Base-by-base conservation (phyloP, 2,113 vertebrate species). In the Nerophis lumbriciformis region DNA sequence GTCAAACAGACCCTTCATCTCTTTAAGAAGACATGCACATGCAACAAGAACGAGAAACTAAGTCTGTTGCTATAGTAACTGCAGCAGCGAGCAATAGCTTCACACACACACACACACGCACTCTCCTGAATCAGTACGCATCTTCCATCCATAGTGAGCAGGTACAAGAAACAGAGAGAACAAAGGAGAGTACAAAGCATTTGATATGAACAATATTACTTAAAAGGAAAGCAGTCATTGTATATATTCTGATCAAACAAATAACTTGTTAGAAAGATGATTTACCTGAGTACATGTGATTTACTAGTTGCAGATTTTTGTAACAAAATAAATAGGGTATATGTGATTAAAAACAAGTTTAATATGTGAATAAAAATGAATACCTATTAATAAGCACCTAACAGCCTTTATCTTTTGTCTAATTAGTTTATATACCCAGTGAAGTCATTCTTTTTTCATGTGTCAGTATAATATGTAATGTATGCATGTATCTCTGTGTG, bases 31-130 rank as follows among this genome's bases (percentile, higher is more conserved):
- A 68, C 51, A 54, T 50, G 73, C 61, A 75, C 66, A 71, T 50
- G 48, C 38, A 39, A 42, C 5, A 53, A 51, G 59, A 70, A 61
- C 63, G 51, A 38, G 42, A 48, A 68, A 57, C 19, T 65, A 50
- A 72, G 75, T 81, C 79, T 77, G 85, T 87, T 87, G 79, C 85
- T 76, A 86, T 84, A 75, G 85, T 64, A 84, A 87, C 83, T 38
- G 63, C 64, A 69, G 79, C 65, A 80, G 65, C 28, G 66, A 72
- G 71, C 37, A 66, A 13, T 55, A 54, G 69, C 48, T 42, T 58
- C 49, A 61, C 66, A 59, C 62, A 59, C 58, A 45, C 60, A 69
- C 54, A 59, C 52, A 66, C 55, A 66, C 60, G 62, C 21, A 70
- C 38, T 59, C 61, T 39, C 55, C 55, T 52, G 66, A 28, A 59